Base-by-base conservation (phyloP, 2,797 vertebrate genomes). In the Notamacropus eugenii region DNA sequence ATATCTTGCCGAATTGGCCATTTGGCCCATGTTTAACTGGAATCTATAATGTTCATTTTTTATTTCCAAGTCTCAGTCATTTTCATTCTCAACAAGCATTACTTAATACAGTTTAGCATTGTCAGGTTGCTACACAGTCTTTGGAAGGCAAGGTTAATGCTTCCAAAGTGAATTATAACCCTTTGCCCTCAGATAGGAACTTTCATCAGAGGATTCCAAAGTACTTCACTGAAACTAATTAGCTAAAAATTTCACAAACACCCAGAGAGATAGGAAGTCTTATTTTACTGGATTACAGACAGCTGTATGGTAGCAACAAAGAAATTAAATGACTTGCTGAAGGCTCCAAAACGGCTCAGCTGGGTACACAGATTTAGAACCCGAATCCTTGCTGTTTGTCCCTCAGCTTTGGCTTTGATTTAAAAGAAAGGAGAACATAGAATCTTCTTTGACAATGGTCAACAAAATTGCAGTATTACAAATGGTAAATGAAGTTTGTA, bases 21-120 rank as follows among this genome's bases (percentile, higher is more conserved):
- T 96, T 96, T 95, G 56, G 46, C 34, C n/a, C 96, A 34, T 12
- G 16, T 90, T 54, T 96, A 59, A 95, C 95, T 95, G 92, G 50
- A 96, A 93, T 95, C n/a, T 95, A 29, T 94, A 96, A 96, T 92
- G 27, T 93, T 92, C 31, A 14, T 54, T 11, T 96, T 98, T 94
- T 95, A 93, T 93, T 96, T 92, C n/a, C 34, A 94, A 59, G 29
- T 90, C 46, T 55, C 95, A 62, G 40, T 14, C 92, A 95, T 96
- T 97, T 97, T 96, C 82, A 34, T 46, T 95, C 50, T 96, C 12
- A 90, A 95, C 92, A 14, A 90, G 9, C 46, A 3, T 93, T 95
- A 92, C 62, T 96, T 96, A 93, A 93, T 62, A 57, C 28, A 91
- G 14, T 52, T 95, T 55, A 9, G 96, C 28, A 34, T 55, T 55